Evolutionary conservation across 2,113 vertebrate species (phyloP).

Genomic region (Melanerpes formicivorus): DNA sequence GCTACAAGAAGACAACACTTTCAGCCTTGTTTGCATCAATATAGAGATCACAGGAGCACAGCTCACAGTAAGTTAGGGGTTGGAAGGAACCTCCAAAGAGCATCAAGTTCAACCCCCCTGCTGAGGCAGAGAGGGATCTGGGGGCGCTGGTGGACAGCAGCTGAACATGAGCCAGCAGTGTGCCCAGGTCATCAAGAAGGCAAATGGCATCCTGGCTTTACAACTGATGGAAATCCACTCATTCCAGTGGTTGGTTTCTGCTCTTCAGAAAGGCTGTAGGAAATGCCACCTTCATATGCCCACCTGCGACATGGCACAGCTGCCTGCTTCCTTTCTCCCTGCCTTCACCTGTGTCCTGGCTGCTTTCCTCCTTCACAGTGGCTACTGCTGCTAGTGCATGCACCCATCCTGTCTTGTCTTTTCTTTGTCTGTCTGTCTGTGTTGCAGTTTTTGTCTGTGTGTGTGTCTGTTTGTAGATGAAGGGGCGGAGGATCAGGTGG

Average conservation of each 20-base stretch:
- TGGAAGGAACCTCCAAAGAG: no score
- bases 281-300: fast-evolving
- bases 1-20: neutral
- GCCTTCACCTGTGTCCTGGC: constrained; percentile 49
- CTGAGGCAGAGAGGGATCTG: no score
- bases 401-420: constrained; percentile 25
- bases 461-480: constrained; percentile 94
- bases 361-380: constrained; percentile 30
- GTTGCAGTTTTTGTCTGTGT: constrained; percentile 94
- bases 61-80: no score
- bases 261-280: neutral
- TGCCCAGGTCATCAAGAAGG: no score
- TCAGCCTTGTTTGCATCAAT: neutral
- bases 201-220: no score
- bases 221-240: neutral
- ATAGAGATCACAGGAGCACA: neutral
- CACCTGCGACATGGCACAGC: neutral
- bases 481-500: constrained; percentile 93
- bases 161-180: no score
- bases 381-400: constrained; percentile 17
- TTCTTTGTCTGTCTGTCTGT: constrained; percentile 63
- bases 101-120: no score
- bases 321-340: neutral
- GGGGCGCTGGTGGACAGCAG: no score
- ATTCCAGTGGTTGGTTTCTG: fast-evolving